Conservation (phyloP, 2,888 invertebrate genomes). For the Xestia rhomboidea region DNA sequence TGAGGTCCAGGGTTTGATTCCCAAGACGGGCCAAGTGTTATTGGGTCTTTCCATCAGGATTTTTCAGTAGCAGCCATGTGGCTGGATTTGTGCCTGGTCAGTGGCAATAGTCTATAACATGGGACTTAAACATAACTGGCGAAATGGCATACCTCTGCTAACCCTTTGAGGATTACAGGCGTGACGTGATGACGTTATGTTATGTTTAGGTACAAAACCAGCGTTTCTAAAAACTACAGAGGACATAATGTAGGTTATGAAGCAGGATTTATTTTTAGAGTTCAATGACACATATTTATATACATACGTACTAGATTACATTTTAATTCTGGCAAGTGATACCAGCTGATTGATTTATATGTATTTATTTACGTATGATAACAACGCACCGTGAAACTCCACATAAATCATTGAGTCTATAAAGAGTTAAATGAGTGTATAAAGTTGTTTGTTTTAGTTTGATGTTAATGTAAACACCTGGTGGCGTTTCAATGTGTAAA, state of each 20-base stretch:
- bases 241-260: slow-evolving; percentile 38
- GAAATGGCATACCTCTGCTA: neutral
- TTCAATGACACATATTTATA: slow-evolving; percentile 56
- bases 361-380: slow-evolving; percentile 45
- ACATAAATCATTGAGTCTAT: slow-evolving; percentile 63
- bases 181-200: neutral
- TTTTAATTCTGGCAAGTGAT: slow-evolving; percentile 47
- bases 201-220: neutral
- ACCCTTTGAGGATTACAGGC: neutral
- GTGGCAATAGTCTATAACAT: too few species aligned
- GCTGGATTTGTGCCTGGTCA: too few species aligned
- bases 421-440: slow-evolving; percentile 44
- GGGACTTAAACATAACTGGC: too few species aligned
- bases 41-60: too few species aligned
- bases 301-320: neutral
- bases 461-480: slow-evolving; percentile 8
- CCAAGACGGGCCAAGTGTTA: too few species aligned
- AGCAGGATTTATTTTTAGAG: slow-evolving; percentile 29
- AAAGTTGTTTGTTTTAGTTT: slow-evolving; percentile 35
- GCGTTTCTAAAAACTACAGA: neutral
- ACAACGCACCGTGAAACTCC: slow-evolving; percentile 19
- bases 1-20: too few species aligned
- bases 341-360: slow-evolving; percentile 58
- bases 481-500: neutral
- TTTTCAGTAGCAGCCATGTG: too few species aligned